Conservation (phyloP, 2,888 invertebrate species). For the Callimorpha dominula region DNA sequence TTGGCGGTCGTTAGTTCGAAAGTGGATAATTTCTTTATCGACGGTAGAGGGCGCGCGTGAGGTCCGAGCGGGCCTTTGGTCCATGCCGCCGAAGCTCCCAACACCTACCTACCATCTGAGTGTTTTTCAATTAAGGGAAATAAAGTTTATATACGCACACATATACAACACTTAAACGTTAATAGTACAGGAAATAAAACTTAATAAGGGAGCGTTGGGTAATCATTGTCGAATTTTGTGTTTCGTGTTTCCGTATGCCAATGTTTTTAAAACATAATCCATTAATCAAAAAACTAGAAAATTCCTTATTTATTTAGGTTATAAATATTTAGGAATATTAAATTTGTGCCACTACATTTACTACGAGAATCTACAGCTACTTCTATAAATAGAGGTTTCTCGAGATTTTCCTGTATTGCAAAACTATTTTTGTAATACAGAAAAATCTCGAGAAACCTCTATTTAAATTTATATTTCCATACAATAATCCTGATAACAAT, state of each 20-base stretch:
- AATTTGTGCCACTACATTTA: no score
- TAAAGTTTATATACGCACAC: slow-evolving; percentile 50
- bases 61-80: slow-evolving; percentile 68
- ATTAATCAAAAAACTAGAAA: no score
- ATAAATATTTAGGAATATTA: no score
- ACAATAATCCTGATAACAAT: background rate
- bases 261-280: background rate
- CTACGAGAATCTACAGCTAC: no score
- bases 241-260: background rate
- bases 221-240: slow-evolving; percentile 36
- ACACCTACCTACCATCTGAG: slow-evolving; percentile 56
- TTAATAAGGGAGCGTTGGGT: slow-evolving; percentile 39
- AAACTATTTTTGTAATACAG: background rate
- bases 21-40: slow-evolving; percentile 81
- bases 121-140: slow-evolving; percentile 56
- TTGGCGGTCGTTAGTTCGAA: slow-evolving; percentile 73
- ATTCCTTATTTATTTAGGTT: no score
- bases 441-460: background rate
- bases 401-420: no score
- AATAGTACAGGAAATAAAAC: slow-evolving; percentile 38
- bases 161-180: slow-evolving; percentile 37
- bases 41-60: slow-evolving; percentile 68
- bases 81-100: slow-evolving; percentile 53
- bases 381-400: no score
- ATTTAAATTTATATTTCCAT: background rate